Evolutionary conservation across 2,888 invertebrate species (phyloP), one percentile per base, ranked within the genome.

Genomic region (Anaspis maculata): DNA sequence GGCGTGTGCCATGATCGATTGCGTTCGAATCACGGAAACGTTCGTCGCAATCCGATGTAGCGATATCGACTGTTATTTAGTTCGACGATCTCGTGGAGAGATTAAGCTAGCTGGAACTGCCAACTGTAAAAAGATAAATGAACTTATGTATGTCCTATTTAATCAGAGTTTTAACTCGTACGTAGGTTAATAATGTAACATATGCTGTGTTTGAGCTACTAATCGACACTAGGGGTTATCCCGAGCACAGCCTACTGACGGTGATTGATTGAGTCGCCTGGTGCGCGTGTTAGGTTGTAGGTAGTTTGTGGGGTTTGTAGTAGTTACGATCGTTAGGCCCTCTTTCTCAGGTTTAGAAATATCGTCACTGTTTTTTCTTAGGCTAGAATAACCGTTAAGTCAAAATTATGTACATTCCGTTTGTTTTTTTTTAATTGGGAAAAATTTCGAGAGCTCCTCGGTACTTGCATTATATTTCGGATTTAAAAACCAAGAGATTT

Each of bases 71-170:
- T 51, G 52, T 55, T 57, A 49, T 52, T 52, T 54, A 54, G 55
- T 56, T 54, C 47, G 55, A 50, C 51, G 57, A 61, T 61, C 62
- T 63, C 61, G 42, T 43, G 40, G 45, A 51, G 61, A 60, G 61
- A 58, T 56, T 59, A 57, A 59, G 65, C 66, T 66, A 64, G 66
- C 64, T 62, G 62, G 66, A 61, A 66, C 66, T 66, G 66, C 66
- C 66, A 66, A 61, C 59, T 64, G 63, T 64, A 65, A 61, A 66
- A 66, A 64, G 61, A 62, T 60, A 57, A 51, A 49, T 47, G 52
- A 57, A 56, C 49, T 53, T 52, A 57, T 62, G 64, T 64, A 64
- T 59, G 62, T 62, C 60, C 52, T 60, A 57, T 58, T 51, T 54
- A 55, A 52, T 52, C 53, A 56, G 55, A 55, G 51, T 54, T 56